phyloP scores from a whole-genome alignment of 2,888 invertebrate species.

The Mimumesa dahlbomi region DNA sequence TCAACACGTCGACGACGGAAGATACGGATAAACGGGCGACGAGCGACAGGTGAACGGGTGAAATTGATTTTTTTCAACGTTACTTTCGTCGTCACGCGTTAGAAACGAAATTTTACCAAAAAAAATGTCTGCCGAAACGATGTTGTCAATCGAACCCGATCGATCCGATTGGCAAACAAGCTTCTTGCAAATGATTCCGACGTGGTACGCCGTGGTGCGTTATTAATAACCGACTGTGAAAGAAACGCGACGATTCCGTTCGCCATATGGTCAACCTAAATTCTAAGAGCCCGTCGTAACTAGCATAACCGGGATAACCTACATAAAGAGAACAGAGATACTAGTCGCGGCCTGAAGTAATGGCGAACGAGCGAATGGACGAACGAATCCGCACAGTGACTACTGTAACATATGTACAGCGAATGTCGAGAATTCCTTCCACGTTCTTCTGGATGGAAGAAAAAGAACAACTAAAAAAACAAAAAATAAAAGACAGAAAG shows the following conservation, averaged over 20 bases:
- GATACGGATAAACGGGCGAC: too few species aligned
- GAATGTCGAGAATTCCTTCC: conserved; percentile 52
- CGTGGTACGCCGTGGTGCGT: conserved; percentile 30
- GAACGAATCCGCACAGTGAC: conserved; percentile 35
- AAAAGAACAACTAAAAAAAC: too few species aligned
- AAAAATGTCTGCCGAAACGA: background rate
- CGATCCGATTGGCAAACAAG: conserved; percentile 42
- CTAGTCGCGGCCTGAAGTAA: conserved; percentile 13
- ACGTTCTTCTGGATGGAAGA: conserved; percentile 37
- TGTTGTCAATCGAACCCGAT: conserved; percentile 40
- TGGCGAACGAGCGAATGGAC: conserved; percentile 19
- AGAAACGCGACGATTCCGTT: conserved; percentile 64
- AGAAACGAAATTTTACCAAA: too few species aligned
- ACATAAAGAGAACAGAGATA: conserved; percentile 50
- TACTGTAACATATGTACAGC: conserved; percentile 46
- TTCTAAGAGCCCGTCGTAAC: conserved; percentile 62
- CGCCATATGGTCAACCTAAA: conserved; percentile 73
- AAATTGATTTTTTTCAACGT: background rate
- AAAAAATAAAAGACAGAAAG: conserved; percentile 10
- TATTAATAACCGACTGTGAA: conserved; percentile 65
- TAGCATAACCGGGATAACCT: conserved; percentile 62
- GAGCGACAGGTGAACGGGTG: too few species aligned
- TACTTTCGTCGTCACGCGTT: background rate
- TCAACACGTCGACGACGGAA: too few species aligned
- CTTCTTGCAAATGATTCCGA: conserved; percentile 18